Percentiles rank a stretch among this genome's conserved stretches.
Conservation (phyloP, 2,113 vertebrate genomes). For the Furnarius figulus region DNA sequence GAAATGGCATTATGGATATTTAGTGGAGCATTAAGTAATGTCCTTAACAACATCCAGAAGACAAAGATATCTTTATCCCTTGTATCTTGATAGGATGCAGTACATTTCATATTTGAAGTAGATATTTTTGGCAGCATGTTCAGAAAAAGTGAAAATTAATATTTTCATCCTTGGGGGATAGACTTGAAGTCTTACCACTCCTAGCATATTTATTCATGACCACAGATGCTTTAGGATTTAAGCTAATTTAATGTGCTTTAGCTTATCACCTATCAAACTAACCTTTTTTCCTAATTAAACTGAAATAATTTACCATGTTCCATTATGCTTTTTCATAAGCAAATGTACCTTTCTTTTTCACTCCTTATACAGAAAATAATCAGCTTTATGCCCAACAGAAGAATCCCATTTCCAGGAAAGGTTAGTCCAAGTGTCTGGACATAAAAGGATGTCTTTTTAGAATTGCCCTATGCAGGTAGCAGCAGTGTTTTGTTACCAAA, state of each 20-base stretch:
- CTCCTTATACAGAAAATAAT: neutral
- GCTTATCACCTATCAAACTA: neutral
- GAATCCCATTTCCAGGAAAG: neutral
- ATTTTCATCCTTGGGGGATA: neutral
- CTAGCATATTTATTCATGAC: neutral
- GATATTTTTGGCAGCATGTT: neutral
- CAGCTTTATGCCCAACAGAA: neutral
- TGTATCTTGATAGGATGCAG: neutral
- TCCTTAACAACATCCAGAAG: neutral
- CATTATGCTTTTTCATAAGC: neutral
- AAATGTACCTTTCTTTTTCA: neutral
- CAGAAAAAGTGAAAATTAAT: neutral
- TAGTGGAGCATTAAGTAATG: neutral
- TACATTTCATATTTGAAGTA: neutral
- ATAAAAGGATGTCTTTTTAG: constrained; percentile 21
- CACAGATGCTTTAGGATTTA: neutral
- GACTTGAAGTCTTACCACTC: neutral
- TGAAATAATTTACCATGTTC: neutral
- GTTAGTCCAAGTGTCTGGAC: neutral
- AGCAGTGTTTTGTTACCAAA: constrained; percentile 47
- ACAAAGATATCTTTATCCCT: neutral
- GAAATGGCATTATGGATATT: neutral
- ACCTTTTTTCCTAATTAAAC: neutral
- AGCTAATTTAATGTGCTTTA: neutral
- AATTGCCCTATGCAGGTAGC: constrained; percentile 62